phyloP scores from a whole-genome alignment of 2,113 vertebrate genomes.

The Pygoscelis antarcticus region DNA sequence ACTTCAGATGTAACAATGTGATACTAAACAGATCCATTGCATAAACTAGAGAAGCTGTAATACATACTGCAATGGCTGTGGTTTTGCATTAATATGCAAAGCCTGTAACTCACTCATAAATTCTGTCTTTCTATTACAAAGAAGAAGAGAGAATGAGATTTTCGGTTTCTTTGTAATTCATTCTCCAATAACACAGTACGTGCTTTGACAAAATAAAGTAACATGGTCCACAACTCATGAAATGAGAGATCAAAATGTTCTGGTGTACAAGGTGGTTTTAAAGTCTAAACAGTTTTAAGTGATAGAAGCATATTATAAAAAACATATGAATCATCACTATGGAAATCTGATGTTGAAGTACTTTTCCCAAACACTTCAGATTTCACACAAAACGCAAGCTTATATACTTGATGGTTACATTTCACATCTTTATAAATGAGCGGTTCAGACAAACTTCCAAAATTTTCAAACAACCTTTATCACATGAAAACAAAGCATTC shows the following conservation, averaged over 20 bases:
- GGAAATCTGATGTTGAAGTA: constrained; percentile 12
- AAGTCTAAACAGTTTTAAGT: neutral
- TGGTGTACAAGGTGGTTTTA: neutral
- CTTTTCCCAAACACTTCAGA: neutral
- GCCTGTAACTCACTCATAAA: neutral
- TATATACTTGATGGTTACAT: neutral
- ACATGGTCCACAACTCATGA: neutral
- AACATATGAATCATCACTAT: neutral
- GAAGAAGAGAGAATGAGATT: constrained; percentile 33
- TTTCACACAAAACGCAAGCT: constrained; percentile 3
- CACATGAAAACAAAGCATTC: neutral
- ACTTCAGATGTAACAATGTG: neutral
- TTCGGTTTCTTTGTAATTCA: neutral
- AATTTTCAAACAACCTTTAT: neutral
- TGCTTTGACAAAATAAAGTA: neutral
- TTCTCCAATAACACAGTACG: neutral
- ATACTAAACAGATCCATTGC: neutral
- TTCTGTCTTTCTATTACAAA: neutral
- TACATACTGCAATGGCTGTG: neutral
- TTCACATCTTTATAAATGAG: neutral
- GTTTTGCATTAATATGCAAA: constrained; percentile 23
- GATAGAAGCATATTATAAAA: neutral
- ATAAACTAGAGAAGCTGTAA: neutral
- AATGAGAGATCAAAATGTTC: neutral
- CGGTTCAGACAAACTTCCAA: neutral